A percentile compares a stretch with the other conserved stretches of the same genome.
Evolutionary conservation across 2,113 vertebrate genomes (phyloP).

Genomic region (Clarias magur): DNA sequence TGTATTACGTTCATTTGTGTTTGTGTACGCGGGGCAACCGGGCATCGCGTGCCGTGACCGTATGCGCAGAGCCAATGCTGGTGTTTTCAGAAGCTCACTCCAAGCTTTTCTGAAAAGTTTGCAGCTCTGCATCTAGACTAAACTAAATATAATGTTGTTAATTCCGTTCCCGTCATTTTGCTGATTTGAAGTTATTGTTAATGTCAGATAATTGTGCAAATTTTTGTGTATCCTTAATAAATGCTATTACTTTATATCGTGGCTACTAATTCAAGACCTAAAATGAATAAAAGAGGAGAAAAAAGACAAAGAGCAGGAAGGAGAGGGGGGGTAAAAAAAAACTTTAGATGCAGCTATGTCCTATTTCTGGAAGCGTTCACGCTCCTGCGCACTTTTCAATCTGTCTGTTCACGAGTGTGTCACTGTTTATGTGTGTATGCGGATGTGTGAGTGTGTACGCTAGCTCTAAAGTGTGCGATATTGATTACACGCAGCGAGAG

Average conservation of each 20-base stretch:
- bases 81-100: no score
- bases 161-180: no score
- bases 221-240: background rate
- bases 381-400: background rate
- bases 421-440: background rate
- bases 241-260: background rate
- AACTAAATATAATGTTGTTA: no score
- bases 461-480: constrained; percentile 46
- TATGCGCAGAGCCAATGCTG: no score
- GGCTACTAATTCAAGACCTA: background rate
- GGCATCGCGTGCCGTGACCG: no score
- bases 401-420: constrained; percentile 17
- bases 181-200: no score
- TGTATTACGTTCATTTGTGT: no score
- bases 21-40: no score
- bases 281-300: background rate
- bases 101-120: no score
- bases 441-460: background rate
- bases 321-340: background rate
- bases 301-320: no score
- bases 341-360: background rate
- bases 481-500: constrained; percentile 48
- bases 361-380: constrained; percentile 6
- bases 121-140: no score
- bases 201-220: no score